These are phyloP conservation scores for Halocaridina rubra DNA, from an alignment of 2,888 invertebrate species.

Conservation along the genomic window DNA sequence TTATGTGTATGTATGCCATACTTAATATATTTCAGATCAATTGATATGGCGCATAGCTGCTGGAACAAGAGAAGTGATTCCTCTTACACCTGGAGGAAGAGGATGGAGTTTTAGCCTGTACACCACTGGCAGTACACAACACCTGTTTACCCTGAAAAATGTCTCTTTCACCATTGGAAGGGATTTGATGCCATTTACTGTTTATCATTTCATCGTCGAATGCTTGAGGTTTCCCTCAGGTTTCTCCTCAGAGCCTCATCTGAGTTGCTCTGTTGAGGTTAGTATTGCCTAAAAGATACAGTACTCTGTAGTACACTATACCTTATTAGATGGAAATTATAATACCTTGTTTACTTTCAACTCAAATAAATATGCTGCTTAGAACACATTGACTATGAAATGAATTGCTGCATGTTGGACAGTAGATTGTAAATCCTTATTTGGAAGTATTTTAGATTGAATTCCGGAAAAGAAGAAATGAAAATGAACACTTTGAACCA, in stretches of 20 bases:
- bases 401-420: too few relatives aligned
- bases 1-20: not conserved
- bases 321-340: too few relatives aligned
- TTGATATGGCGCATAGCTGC: not conserved
- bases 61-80: not conserved
- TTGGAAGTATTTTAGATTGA: too few relatives aligned
- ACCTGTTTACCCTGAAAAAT: not conserved
- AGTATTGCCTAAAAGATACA: not conserved
- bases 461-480: too few relatives aligned
- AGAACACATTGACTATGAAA: too few relatives aligned
- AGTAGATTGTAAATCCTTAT: too few relatives aligned
- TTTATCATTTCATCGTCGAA: not conserved
- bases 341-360: too few relatives aligned
- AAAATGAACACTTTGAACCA: too few relatives aligned
- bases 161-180: not conserved
- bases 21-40: not conserved
- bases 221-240: not conserved
- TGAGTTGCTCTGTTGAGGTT: constrained; percentile 4
- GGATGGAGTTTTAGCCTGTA: not conserved
- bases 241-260: not conserved
- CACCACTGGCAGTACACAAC: not conserved
- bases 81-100: not conserved
- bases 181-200: constrained; percentile 2
- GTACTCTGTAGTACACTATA: not conserved
- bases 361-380: too few relatives aligned